A percentile compares a stretch with the other conserved stretches of the same genome.
Conservation (phyloP, 2,797 vertebrate species). For the Dendrocincla fuliginosa region DNA sequence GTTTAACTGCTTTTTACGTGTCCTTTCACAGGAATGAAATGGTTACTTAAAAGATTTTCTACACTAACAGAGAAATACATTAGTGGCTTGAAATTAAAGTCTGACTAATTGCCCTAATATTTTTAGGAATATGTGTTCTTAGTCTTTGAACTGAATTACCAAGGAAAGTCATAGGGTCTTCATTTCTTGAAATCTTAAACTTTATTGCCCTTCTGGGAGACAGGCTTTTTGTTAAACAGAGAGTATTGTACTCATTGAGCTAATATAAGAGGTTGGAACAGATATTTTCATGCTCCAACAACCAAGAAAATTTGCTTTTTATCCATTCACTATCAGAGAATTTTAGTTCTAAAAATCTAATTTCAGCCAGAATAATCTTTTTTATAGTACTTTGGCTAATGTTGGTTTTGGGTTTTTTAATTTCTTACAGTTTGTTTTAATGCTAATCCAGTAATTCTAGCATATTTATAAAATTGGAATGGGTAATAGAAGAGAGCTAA, state of each 20-base stretch:
- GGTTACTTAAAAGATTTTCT: neutral
- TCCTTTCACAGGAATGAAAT: neutral
- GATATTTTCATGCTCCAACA: neutral
- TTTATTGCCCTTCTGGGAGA: neutral
- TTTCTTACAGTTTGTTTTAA: neutral
- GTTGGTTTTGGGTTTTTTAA: neutral
- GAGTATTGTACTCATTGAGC: fast-evolving
- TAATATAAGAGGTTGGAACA: neutral
- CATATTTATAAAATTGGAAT: neutral
- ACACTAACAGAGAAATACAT: neutral
- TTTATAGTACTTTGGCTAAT: neutral
- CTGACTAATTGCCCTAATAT: neutral
- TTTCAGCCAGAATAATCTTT: neutral
- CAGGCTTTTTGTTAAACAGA: neutral
- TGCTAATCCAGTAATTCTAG: neutral
- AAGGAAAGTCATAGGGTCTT: neutral
- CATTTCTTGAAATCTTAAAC: neutral
- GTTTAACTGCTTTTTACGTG: neutral
- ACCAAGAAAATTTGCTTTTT: neutral
- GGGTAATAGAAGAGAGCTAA: neutral
- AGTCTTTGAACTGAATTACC: neutral
- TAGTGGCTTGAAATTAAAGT: neutral
- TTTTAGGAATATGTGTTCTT: neutral
- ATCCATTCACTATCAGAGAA: neutral
- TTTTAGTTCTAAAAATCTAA: neutral